A percentile compares a stretch with the other conserved stretches of the same genome.
These are phyloP conservation scores for Diplazon laetatorius DNA, from an alignment of 2,888 invertebrate species.

Conservation along the genomic window DNA sequence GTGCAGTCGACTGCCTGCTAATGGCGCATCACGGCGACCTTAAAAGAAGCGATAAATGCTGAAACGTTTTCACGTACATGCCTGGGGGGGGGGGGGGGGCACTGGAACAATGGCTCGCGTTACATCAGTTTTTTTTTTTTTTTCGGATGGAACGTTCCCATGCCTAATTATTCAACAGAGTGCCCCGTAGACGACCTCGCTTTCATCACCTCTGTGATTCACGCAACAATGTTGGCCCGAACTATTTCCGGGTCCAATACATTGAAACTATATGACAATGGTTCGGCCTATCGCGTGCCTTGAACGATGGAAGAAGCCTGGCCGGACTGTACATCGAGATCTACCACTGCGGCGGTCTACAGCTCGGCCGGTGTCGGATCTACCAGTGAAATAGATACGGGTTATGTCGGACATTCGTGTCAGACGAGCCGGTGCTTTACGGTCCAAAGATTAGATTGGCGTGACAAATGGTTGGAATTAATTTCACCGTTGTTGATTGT, in stretches of 20 bases:
- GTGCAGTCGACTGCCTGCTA: conserved; percentile 28
- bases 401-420: conserved; percentile 37
- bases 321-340: conserved; percentile 43
- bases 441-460: conserved; percentile 31
- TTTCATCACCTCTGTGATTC: conserved; percentile 19
- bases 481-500: conserved; percentile 54
- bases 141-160: conserved; percentile 29
- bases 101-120: neutral
- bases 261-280: neutral
- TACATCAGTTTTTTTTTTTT: conserved; percentile 11
- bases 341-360: conserved; percentile 24
- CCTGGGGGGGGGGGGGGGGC: too few relatives aligned
- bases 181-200: conserved; percentile 26
- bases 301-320: neutral
- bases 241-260: neutral
- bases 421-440: conserved; percentile 45
- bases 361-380: neutral
- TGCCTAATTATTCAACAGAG: conserved; percentile 45
- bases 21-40: conserved; percentile 11
- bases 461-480: conserved; percentile 54
- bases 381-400: conserved; percentile 36
- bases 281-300: neutral
- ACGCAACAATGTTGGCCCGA: neutral
- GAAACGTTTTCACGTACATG: neutral
- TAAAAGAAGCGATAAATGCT: conserved; percentile 25